A percentile compares a stretch with the other conserved stretches of the same genome.
These are phyloP conservation scores for Turritopsis dohrnii DNA, from an alignment of 30 jellyfish, hydroid and myxozoan species.

Conservation along the genomic window DNA sequence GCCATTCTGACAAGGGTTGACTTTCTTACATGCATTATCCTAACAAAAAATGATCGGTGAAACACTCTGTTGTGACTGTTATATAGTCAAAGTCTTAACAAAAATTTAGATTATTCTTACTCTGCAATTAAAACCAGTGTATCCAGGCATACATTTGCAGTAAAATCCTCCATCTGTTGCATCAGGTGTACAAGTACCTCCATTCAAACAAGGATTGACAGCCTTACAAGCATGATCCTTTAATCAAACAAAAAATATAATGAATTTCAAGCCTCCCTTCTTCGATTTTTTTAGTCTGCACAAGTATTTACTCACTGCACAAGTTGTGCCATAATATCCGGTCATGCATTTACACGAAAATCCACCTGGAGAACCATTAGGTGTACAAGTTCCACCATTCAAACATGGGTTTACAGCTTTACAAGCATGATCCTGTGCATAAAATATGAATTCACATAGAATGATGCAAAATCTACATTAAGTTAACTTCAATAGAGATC, in stretches of 20 bases:
- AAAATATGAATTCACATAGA: not conserved
- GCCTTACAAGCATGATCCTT: conserved; percentile 10
- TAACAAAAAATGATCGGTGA: too few relatives aligned
- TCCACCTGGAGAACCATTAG: conserved; percentile 19
- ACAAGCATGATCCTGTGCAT: conserved; percentile 12
- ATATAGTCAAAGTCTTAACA: too few relatives aligned
- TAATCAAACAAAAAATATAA: not conserved
- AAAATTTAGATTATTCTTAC: not conserved
- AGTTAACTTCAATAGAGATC: not conserved
- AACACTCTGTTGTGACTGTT: not conserved
- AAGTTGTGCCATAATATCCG: conserved; percentile 58
- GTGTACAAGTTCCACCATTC: conserved; percentile 16
- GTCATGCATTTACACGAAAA: conserved; percentile 59
- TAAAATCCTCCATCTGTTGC: conserved; percentile 14
- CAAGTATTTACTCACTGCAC: conserved; percentile 15
- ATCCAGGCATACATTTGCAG: conserved; percentile 73
- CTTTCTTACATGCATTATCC: conserved; percentile 2
- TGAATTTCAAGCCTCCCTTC: not conserved
- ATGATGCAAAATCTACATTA: too few relatives aligned
- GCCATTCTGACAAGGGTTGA: conserved; percentile 65
- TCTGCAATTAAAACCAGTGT: conserved; percentile 54
- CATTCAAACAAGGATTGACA: conserved; percentile 16
- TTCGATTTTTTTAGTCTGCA: not conserved
- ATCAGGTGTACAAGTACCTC: conserved; percentile 11
- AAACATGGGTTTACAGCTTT: conserved; percentile 15